Percentiles rank a stretch among this genome's conserved stretches.
phyloP scores from a whole-genome alignment of 2,113 vertebrate genomes.

The Tupaia tana region DNA sequence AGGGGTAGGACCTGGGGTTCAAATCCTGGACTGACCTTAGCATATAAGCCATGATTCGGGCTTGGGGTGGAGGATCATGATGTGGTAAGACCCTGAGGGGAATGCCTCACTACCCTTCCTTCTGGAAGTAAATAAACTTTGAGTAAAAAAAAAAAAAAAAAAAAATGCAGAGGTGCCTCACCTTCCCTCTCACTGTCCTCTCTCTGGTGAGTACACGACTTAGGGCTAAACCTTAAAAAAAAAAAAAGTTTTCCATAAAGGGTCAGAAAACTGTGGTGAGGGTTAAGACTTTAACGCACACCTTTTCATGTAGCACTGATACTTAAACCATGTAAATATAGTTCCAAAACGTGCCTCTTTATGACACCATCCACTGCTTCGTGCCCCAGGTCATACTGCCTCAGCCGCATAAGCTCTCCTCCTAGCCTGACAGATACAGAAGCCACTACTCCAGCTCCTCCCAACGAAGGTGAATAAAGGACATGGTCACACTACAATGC shows the following conservation, averaged over 20 bases:
- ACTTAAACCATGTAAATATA: neutral
- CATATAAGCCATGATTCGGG: too few relatives aligned
- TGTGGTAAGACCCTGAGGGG: too few relatives aligned
- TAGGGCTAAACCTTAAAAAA: neutral
- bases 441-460: neutral
- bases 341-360: neutral
- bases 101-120: too few relatives aligned
- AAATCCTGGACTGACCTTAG: too few relatives aligned
- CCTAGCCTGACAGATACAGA: neutral
- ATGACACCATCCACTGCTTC: neutral
- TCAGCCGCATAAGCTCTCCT: neutral
- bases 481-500: constrained; percentile 74
- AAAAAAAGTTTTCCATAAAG: constrained; percentile 1
- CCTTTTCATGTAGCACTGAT: neutral
- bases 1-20: too few relatives aligned
- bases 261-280: neutral
- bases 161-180: too few relatives aligned
- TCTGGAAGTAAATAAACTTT: too few relatives aligned
- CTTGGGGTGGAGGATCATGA: too few relatives aligned
- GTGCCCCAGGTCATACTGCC: neutral
- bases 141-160: too few relatives aligned
- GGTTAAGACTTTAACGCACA: neutral
- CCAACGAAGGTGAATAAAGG: constrained; percentile 79
- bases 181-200: too few relatives aligned
- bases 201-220: too few relatives aligned